Conservation (phyloP, 2,888 invertebrate genomes). For the Caenorhabditis angaria region DNA sequence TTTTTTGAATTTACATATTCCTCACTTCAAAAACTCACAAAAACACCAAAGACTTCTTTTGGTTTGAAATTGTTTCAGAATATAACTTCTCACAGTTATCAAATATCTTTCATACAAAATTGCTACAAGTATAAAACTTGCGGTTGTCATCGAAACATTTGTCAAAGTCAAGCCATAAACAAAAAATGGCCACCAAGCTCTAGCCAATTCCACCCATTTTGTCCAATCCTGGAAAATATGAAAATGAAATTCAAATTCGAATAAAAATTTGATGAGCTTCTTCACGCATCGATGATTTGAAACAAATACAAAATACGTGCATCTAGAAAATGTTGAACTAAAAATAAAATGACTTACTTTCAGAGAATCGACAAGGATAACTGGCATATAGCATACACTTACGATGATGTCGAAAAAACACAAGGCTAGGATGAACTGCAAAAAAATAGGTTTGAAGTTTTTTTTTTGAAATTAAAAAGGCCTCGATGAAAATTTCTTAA, state of each 20-base stretch:
- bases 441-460: conserved; percentile 3
- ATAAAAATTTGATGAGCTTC: background rate
- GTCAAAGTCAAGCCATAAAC: conserved; percentile 49
- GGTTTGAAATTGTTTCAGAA: conserved; percentile 45
- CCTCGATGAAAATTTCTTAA: too few species aligned
- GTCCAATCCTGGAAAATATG: conserved; percentile 44
- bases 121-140: conserved; percentile 42
- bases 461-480: background rate
- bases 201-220: conserved; percentile 42
- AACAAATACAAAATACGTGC: background rate
- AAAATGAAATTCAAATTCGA: background rate
- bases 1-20: background rate
- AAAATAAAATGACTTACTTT: conserved; percentile 20
- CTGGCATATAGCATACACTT: conserved; percentile 48
- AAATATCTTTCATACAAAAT: conserved; percentile 47
- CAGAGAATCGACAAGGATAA: conserved; percentile 45
- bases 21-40: conserved; percentile 27
- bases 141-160: conserved; percentile 48
- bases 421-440: conserved; percentile 48
- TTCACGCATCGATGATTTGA: background rate
- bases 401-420: conserved; percentile 50
- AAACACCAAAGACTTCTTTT: conserved; percentile 41
- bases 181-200: conserved; percentile 52
- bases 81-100: conserved; percentile 43
- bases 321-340: background rate